Conservation (phyloP, 2,113 vertebrate species). For the Candoia aspera region DNA sequence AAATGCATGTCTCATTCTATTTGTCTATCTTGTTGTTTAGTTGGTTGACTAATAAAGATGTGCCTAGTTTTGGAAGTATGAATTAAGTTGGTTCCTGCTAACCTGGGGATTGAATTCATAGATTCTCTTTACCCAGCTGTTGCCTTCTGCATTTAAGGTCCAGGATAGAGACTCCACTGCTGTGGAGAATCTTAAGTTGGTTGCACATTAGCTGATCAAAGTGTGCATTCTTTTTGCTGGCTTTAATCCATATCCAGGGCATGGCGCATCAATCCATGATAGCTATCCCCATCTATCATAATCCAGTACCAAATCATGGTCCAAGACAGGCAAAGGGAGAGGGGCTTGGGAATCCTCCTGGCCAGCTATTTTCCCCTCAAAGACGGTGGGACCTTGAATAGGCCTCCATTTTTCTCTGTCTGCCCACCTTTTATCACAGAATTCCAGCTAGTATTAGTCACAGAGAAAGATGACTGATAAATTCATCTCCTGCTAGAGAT, state of each 20-base stretch:
- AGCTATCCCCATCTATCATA: fast-evolving
- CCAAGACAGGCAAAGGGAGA: background rate
- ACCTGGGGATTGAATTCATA: background rate
- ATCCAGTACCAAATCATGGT: background rate
- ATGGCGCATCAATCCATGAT: fast-evolving
- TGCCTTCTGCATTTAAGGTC: background rate
- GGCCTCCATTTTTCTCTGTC: constrained; percentile 11
- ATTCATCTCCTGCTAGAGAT: constrained; percentile 42
- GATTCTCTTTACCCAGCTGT: background rate
- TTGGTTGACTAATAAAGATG: background rate
- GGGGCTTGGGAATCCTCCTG: background rate
- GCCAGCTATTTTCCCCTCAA: background rate
- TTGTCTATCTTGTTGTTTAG: background rate
- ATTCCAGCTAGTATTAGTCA: constrained; percentile 54
- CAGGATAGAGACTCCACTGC: background rate
- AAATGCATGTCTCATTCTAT: background rate
- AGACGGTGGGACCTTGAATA: constrained; percentile 39
- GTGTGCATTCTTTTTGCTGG: constrained; percentile 23
- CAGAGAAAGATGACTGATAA: constrained; percentile 62
- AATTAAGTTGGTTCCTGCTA: background rate
- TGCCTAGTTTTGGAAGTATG: background rate
- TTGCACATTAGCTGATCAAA: constrained; percentile 45
- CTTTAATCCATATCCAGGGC: fast-evolving
- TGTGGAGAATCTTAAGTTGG: constrained; percentile 45
- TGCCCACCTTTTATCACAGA: constrained; percentile 20